These are phyloP conservation scores for Caenorhabditis doughertyi DNA, from an alignment of 2,888 invertebrate genomes.

Conservation along the genomic window DNA sequence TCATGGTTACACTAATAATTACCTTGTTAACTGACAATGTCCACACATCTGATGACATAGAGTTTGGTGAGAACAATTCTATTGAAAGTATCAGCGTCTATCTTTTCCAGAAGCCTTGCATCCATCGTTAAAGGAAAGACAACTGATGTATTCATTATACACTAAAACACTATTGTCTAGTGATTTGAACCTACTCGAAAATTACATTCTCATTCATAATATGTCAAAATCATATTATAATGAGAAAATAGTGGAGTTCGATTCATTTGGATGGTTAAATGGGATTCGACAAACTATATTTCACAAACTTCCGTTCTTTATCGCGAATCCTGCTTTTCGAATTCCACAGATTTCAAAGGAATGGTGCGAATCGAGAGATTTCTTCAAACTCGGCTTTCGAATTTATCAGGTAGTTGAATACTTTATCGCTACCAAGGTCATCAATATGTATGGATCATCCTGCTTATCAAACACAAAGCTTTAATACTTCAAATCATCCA, in stretches of 20 bases:
- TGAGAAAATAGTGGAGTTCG: constrained; percentile 39
- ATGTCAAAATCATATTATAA: background rate
- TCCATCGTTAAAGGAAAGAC: constrained; percentile 7
- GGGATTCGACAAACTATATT: constrained; percentile 33
- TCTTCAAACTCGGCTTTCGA: constrained; percentile 52
- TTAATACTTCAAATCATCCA: too few species aligned
- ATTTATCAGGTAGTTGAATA: constrained; percentile 39
- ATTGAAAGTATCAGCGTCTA: too few species aligned
- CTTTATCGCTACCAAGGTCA: background rate
- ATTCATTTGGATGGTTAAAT: constrained; percentile 23
- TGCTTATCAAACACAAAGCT: background rate
- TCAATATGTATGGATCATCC: background rate
- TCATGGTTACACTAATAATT: too few species aligned
- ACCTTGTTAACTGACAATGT: too few species aligned
- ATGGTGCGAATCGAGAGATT: constrained; percentile 26
- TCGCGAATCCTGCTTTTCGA: constrained; percentile 48
- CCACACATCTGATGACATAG: too few species aligned
- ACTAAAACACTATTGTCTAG: constrained; percentile 18
- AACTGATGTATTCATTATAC: constrained; percentile 23
- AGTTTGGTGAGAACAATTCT: too few species aligned
- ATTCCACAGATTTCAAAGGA: constrained; percentile 36
- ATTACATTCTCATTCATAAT: background rate
- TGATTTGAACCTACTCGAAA: constrained; percentile 17
- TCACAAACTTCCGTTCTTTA: constrained; percentile 58
- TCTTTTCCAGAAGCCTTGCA: background rate